These are phyloP conservation scores for Tetraneura akinire DNA, from an alignment of 1,140 invertebrate genomes.

Conservation along the genomic window DNA sequence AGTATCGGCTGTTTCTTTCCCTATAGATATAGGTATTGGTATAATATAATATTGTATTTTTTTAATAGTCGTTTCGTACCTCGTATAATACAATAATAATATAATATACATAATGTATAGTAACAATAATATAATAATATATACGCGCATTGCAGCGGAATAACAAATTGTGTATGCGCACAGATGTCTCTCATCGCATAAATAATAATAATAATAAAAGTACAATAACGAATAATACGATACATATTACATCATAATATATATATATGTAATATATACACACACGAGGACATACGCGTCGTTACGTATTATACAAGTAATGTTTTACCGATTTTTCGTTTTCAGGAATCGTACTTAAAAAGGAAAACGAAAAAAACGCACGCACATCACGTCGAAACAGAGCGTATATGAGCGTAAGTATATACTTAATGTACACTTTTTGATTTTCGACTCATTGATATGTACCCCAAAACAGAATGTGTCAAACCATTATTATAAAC, in stretches of 20 bases:
- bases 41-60: no score
- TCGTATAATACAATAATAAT: not conserved
- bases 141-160: no score
- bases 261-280: not conserved
- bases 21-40: no score
- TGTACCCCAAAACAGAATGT: not conserved
- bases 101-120: not conserved
- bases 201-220: not conserved
- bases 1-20: no score
- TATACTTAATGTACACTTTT: no score
- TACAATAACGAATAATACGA: no score
- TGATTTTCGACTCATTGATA: conserved; percentile 25
- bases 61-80: not conserved
- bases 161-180: not conserved
- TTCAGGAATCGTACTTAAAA: no score
- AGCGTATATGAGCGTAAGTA: no score
- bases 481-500: no score
- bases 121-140: no score
- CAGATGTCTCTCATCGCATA: not conserved
- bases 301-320: not conserved
- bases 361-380: not conserved
- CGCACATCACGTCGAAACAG: no score
- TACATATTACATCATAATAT: conserved; percentile 11
- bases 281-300: not conserved
- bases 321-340: not conserved